phyloP scores from a whole-genome alignment of 1,140 invertebrate species.

The Atopsyche davidsoni region DNA sequence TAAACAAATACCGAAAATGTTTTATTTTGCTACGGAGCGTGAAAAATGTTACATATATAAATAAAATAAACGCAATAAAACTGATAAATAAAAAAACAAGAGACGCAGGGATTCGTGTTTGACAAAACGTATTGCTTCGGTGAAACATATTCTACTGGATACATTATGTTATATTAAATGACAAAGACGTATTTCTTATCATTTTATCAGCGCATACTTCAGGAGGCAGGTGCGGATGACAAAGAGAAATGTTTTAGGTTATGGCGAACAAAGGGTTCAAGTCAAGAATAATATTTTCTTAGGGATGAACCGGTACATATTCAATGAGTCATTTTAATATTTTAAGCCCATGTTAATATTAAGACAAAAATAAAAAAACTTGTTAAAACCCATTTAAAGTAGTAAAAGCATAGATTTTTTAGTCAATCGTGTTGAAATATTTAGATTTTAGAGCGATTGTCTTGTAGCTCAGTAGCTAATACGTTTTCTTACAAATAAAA shows the following conservation, averaged over 20 bases:
- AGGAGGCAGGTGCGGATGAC: conserved; percentile 8
- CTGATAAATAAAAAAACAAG: conserved; percentile 2
- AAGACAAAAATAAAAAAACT: background rate
- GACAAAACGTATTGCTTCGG: conserved; percentile 10
- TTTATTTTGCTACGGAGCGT: background rate
- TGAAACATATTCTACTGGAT: background rate
- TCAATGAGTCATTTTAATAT: background rate
- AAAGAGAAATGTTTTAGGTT: conserved; percentile 4
- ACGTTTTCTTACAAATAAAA: no score
- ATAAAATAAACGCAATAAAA: background rate
- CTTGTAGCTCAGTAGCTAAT: no score
- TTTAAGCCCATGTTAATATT: background rate
- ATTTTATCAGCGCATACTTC: conserved; percentile 4
- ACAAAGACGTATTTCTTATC: conserved; percentile 15
- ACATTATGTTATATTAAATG: conserved; percentile 18
- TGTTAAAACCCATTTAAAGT: no score
- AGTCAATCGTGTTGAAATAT: no score
- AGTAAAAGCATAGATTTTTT: no score
- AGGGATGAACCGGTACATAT: background rate
- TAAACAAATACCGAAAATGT: background rate
- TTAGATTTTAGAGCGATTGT: no score
- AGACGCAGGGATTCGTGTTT: no score
- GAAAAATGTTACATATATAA: background rate
- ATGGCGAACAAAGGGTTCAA: background rate
- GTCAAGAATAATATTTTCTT: background rate